Conservation (phyloP, 1,140 invertebrate species). For the Andrena cerasifolii region DNA sequence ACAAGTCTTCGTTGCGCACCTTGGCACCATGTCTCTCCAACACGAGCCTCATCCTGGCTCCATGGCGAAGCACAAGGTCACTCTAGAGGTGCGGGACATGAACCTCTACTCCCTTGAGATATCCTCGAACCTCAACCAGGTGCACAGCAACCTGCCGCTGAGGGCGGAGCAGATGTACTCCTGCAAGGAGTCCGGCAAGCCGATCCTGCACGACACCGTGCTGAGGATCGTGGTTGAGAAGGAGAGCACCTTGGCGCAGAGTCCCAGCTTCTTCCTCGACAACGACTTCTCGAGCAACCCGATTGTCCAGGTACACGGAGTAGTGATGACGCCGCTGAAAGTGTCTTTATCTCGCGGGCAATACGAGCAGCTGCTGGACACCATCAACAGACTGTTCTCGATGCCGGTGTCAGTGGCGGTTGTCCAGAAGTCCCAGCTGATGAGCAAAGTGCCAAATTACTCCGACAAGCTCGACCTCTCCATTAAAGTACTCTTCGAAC, state of each 20-base stretch:
- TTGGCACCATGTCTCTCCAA: conserved; percentile 92
- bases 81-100: conserved; percentile 91
- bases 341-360: conserved; percentile 92
- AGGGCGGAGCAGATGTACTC: conserved; percentile 87
- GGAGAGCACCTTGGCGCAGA: conserved; percentile 74
- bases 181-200: conserved; percentile 85
- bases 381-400: conserved; percentile 82
- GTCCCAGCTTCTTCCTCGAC: conserved; percentile 77
- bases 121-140: conserved; percentile 76
- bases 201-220: conserved; percentile 92
- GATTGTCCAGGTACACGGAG: conserved; percentile 87
- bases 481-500: conserved; percentile 86
- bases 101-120: conserved; percentile 92
- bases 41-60: conserved; percentile 76
- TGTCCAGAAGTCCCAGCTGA: conserved; percentile 61
- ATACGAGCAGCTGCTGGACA: conserved; percentile 94
- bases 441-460: conserved; percentile 59
- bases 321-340: conserved; percentile 91
- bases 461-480: conserved; percentile 78
- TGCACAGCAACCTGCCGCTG: conserved; percentile 69
- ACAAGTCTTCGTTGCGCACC: conserved; percentile 95
- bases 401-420: conserved; percentile 62
- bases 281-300: conserved; percentile 71
- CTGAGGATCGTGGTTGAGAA: conserved; percentile 86
- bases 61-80: conserved; percentile 79